phyloP scores from a whole-genome alignment of 2,888 invertebrate genomes.

The Eurois occulta region DNA sequence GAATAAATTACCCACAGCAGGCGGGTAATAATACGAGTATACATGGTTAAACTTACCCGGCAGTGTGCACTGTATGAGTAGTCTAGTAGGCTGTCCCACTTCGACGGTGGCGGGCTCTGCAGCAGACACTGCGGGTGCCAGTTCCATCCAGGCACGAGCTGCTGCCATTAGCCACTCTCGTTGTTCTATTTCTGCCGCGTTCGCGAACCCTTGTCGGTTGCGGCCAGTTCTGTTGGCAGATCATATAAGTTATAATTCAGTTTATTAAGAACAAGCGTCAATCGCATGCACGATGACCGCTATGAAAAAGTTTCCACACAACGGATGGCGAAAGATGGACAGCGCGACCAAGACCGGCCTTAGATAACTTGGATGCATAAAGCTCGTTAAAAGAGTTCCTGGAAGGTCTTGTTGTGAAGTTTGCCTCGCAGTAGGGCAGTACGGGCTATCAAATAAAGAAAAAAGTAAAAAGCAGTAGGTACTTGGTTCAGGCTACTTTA shows the following conservation, averaged over 20 bases:
- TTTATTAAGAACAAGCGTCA: not conserved
- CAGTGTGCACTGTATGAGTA: constrained; percentile 92
- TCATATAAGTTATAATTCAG: not conserved
- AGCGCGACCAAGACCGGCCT: not conserved
- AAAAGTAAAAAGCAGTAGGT: not conserved
- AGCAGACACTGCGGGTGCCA: constrained; percentile 86
- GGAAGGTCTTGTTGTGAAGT: not conserved
- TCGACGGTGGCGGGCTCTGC: constrained; percentile 91
- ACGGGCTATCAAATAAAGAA: not conserved
- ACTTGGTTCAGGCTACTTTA: not conserved
- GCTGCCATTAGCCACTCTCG: constrained; percentile 87
- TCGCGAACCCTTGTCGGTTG: constrained; percentile 89
- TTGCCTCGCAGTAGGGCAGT: not conserved
- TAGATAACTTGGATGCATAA: not conserved
- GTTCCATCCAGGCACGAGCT: constrained; percentile 94
- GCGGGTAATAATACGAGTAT: not conserved
- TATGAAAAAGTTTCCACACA: not conserved
- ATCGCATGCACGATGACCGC: not conserved
- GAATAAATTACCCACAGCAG: not conserved
- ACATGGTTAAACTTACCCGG: constrained; percentile 86
- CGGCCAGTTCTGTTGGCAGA: constrained; percentile 89
- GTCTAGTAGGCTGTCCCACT: constrained; percentile 93
- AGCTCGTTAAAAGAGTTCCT: not conserved
- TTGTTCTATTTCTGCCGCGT: constrained; percentile 82
- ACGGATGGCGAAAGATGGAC: not conserved